Base-by-base conservation (phyloP, 2,888 invertebrate genomes). In the Rhamphomyia laevipes region DNA sequence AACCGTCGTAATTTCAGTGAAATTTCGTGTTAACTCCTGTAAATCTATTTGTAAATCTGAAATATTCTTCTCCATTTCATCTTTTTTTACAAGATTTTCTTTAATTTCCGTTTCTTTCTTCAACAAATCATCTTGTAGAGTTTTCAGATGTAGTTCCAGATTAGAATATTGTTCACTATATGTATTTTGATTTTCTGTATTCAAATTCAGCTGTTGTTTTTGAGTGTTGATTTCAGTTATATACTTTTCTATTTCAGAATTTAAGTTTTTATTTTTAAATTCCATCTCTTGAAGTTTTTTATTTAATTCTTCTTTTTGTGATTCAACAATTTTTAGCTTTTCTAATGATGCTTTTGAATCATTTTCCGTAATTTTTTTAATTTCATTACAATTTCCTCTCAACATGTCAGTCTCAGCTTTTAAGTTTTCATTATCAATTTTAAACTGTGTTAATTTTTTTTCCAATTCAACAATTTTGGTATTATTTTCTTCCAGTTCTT, bases 71-170 rank as follows among this genome's bases (percentile, higher is more conserved):
- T 27, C 23, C 23, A 27, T 27, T 27, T 27, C 23, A 6, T 6
- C 23, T 17, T 54, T 45, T 48, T 58, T 55, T 9, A 46, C 15
- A 7, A 49, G 35, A 15, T 54, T 56, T 43, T 58, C 49, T 15
- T 58, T 54, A 1, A 64, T 16, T 16, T 51, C 48, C 2, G 49
- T 44, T 4, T 57, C 51, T 27, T 51, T 57, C 7, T 58, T 55
- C 0, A 46, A 51, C n/a, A 52, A 57, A 10, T 53, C 54, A 1
- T 46, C 9, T 37, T 60, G 58, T 17, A 62, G 61, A 13, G 50
- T 23, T 18, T 59, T 61, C 0, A 65, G 56, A 56, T 63, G 49
- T 18, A 65, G 64, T 31, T 66, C 64, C n/a, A 66, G 47, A 10
- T 63, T 58, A 0, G 57, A 4, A 27, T 27, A 27, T 27, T 27